These are phyloP conservation scores for Drosophila nigritarsus DNA, from an alignment of 2,888 invertebrate species.

Conservation along the genomic window DNA sequence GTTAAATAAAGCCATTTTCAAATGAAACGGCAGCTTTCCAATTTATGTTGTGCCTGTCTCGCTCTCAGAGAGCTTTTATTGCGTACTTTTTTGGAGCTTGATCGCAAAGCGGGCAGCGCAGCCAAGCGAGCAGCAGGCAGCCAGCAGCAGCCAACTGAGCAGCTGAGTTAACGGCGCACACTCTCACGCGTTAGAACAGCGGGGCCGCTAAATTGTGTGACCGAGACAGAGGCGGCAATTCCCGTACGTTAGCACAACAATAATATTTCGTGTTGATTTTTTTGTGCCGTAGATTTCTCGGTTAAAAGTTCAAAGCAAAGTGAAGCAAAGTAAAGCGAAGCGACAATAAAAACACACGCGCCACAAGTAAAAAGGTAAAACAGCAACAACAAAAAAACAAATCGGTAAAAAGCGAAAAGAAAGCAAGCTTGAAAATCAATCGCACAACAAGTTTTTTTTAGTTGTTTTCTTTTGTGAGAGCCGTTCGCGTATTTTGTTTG, in stretches of 20 bases:
- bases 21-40: not conserved
- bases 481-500: constrained; percentile 61
- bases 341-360: constrained; percentile 52
- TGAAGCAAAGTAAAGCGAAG: constrained; percentile 54
- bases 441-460: constrained; percentile 67
- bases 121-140: constrained; percentile 48
- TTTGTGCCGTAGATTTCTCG: constrained; percentile 57
- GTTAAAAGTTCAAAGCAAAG: constrained; percentile 71
- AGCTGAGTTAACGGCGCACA: constrained; percentile 65
- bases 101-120: constrained; percentile 59
- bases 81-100: constrained; percentile 63
- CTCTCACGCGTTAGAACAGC: constrained; percentile 64
- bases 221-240: constrained; percentile 48
- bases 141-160: constrained; percentile 37
- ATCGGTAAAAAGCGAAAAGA: constrained; percentile 44
- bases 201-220: constrained; percentile 57
- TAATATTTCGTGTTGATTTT: constrained; percentile 20
- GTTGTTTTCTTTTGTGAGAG: constrained; percentile 59
- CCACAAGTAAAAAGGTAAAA: constrained; percentile 44
- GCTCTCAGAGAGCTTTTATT: constrained; percentile 45
- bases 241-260: constrained; percentile 54
- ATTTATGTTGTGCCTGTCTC: constrained; percentile 32
- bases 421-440: constrained; percentile 57
- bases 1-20: not conserved
- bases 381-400: constrained; percentile 38